Percentiles rank a stretch among this genome's conserved stretches.
phyloP scores from a whole-genome alignment of 2,797 vertebrate genomes.

The Tamandua tetradactyla region DNA sequence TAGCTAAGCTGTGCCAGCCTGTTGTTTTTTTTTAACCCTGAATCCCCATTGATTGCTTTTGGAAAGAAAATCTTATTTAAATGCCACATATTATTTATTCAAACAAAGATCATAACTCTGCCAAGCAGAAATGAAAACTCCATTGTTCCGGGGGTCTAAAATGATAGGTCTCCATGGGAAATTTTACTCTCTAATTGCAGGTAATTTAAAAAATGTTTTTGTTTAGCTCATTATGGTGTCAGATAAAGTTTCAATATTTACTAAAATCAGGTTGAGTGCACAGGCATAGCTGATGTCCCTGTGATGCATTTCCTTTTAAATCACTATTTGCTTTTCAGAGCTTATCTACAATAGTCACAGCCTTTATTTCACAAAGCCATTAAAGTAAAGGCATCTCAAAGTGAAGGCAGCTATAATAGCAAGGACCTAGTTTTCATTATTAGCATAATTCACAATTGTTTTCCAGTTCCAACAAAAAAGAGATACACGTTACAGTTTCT shows the following conservation, averaged over 20 bases:
- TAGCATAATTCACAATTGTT: slow-evolving; percentile 71
- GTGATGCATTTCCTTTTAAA: slow-evolving; percentile 58
- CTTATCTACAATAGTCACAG: slow-evolving; percentile 49
- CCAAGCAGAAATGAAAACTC: slow-evolving; percentile 51
- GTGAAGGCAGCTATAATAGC: slow-evolving; percentile 39
- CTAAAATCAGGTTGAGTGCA: slow-evolving; percentile 50
- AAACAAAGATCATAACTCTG: slow-evolving; percentile 67
- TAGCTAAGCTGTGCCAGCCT: slow-evolving; percentile 31
- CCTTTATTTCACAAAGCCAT: slow-evolving; percentile 65
- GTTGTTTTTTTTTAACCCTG: background rate
- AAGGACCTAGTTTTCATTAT: slow-evolving; percentile 66
- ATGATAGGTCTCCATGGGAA: slow-evolving; percentile 61
- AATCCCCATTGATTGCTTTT: slow-evolving; percentile 45
- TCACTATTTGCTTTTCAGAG: slow-evolving; percentile 51
- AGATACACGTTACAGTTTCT: slow-evolving; percentile 6
- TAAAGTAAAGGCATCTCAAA: slow-evolving; percentile 71
- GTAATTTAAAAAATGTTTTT: slow-evolving; percentile 69
- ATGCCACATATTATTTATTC: slow-evolving; percentile 59
- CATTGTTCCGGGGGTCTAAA: slow-evolving; percentile 65
- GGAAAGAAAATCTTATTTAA: slow-evolving; percentile 67
- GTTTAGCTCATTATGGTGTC: slow-evolving; percentile 64
- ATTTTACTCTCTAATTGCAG: slow-evolving; percentile 74
- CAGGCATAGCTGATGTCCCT: slow-evolving; percentile 40
- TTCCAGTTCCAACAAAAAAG: background rate
- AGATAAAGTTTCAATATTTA: slow-evolving; percentile 70